A percentile compares a stretch with the other conserved stretches of the same genome.
These are phyloP conservation scores for Hydrozoanthus gracilis DNA, from an alignment of 92 coral and sea anemone species.

Conservation along the genomic window DNA sequence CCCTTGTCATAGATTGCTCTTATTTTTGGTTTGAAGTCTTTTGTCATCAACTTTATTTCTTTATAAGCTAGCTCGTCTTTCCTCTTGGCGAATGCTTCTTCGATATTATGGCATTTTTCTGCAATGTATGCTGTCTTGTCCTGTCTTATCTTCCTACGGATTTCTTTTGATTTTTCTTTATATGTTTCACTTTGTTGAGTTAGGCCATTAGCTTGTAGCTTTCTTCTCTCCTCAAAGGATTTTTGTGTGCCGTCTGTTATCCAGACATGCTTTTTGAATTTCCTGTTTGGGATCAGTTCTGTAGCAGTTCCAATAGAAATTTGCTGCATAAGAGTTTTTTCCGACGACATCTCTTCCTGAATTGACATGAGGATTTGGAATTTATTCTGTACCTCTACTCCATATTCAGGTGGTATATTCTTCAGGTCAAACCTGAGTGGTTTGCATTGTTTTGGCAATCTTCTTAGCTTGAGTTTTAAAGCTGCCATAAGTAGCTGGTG, in stretches of 20 bases:
- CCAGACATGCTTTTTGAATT: constrained; percentile 1
- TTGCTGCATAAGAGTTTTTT: background rate
- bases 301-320: constrained; percentile 9
- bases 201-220: background rate
- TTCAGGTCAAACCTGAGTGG: constrained; percentile 11
- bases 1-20: background rate
- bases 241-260: background rate
- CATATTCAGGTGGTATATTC: background rate
- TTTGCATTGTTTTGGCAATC: background rate
- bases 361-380: background rate
- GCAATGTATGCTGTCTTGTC: constrained; percentile 11
- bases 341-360: constrained; percentile 1
- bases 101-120: background rate
- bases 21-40: no score
- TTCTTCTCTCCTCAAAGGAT: constrained; percentile 7
- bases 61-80: background rate
- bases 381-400: background rate
- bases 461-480: background rate
- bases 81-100: constrained; percentile 6
- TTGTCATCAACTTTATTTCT: background rate
- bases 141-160: background rate
- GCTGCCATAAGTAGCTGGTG: background rate
- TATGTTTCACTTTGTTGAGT: background rate
- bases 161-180: constrained; percentile 1
- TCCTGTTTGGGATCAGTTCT: background rate